Percentiles rank a stretch among this genome's conserved stretches.
phyloP scores from a whole-genome alignment of 2,888 invertebrate genomes.

The Cephus sareptanus region DNA sequence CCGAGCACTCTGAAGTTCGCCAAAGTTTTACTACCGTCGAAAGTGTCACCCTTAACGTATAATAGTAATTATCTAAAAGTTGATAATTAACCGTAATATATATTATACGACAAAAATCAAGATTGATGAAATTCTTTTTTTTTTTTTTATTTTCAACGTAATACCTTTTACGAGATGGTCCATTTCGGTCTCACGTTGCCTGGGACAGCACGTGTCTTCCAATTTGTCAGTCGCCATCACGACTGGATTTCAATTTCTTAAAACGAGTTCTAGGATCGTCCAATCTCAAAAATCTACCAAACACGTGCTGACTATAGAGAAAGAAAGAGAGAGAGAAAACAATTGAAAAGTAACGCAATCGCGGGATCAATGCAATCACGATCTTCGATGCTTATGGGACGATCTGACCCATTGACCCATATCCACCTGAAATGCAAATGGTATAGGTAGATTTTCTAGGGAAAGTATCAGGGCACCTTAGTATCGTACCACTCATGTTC shows the following conservation, averaged over 20 bases:
- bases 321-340: slow-evolving; percentile 20
- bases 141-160: slow-evolving; percentile 22
- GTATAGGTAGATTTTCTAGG: neutral
- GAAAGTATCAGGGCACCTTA: neutral
- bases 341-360: slow-evolving; percentile 25
- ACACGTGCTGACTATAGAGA: slow-evolving; percentile 17
- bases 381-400: slow-evolving; percentile 14
- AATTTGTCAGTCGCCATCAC: neutral
- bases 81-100: neutral
- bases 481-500: neutral
- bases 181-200: neutral
- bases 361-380: slow-evolving; percentile 22
- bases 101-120: neutral
- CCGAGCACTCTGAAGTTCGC: neutral
- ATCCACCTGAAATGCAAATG: slow-evolving; percentile 6
- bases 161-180: slow-evolving; percentile 17
- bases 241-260: slow-evolving; percentile 18
- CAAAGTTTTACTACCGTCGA: neutral
- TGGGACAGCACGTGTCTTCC: neutral
- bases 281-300: slow-evolving; percentile 27
- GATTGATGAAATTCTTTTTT: neutral
- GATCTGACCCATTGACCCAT: slow-evolving; percentile 13
- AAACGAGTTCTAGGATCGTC: slow-evolving; percentile 23
- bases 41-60: neutral
- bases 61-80: neutral